Evolutionary conservation across 2,888 invertebrate genomes (phyloP), one percentile per base, ranked within the genome.

Genomic region (Drosophila yooni): DNA sequence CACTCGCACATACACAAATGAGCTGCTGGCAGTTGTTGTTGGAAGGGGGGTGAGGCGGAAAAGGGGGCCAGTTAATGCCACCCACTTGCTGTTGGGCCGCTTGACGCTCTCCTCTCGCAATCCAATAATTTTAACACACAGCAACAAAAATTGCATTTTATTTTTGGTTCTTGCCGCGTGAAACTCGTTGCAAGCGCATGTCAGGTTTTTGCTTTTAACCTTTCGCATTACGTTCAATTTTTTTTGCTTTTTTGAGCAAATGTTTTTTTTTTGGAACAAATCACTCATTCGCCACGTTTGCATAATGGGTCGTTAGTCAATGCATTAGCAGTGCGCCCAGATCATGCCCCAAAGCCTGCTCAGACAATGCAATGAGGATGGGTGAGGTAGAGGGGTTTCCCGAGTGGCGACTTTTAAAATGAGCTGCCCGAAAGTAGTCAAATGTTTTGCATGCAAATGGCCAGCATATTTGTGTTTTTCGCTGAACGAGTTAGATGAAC

Each of bases 101-200:
- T 48, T 52, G 46, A 67, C 70, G 75, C 73, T 70, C 67, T 74
- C 66, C 54, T 15, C 68, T 13, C 70, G 81, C 72, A 74, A 66
- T 59, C 77, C 79, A 88, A 83, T 86, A 90, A 86, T 90, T 89
- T 87, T 73, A 78, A 78, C 79, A 68, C 67, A 83, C 89, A 69
- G 82, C 87, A 89, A 88, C 81, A 84, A 84, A 88, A 90, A 87
- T 91, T 90, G 79, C 87, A 88, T 88, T 88, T 88, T 90, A 91
- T 88, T 90, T 90, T 90, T 76, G 85, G 87, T 75, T 74, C 74
- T 82, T 74, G 71, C 62, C 68, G 72, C 68, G 54, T 70, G 72
- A 50, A 70, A 66, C 62, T 59, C 77, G 67, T 65, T 70, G 66
- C 58, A 7, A 57, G 57, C 67, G 59, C 46, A 63, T 58, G 54